Evolutionary conservation across 2,113 vertebrate genomes (phyloP).

Genomic region (Melospiza georgiana): DNA sequence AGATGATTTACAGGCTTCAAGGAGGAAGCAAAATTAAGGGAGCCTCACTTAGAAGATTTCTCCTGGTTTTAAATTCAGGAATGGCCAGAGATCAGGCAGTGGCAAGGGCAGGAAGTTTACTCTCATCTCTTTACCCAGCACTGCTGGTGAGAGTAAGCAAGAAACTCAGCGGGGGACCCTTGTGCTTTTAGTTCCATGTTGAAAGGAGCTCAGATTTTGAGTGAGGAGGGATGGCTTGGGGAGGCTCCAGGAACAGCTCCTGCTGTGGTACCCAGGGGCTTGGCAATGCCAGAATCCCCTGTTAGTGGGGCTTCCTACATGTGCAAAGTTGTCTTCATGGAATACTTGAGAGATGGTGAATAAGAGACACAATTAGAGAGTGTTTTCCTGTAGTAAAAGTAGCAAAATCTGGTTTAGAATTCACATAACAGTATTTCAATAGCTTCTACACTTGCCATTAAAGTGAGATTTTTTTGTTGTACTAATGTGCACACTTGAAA

Average conservation of each 20-base stretch:
- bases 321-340: background rate
- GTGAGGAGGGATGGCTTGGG: background rate
- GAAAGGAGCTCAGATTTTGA: background rate
- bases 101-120: background rate
- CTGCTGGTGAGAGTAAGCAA: background rate
- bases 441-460: background rate
- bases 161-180: background rate
- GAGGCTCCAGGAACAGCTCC: background rate
- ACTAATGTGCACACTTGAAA: background rate
- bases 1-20: background rate
- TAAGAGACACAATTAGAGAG: background rate
- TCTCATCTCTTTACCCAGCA: background rate
- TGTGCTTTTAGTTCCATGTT: background rate
- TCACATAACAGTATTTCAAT: background rate
- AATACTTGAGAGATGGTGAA: background rate
- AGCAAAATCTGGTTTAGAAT: background rate
- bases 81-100: background rate
- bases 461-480: background rate
- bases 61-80: background rate
- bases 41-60: background rate
- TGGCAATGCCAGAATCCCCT: accelerated
- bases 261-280: background rate
- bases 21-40: background rate
- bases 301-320: background rate
- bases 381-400: background rate